phyloP scores from a whole-genome alignment of 2,888 invertebrate species.

The Rhaphigaster nebulosa region DNA sequence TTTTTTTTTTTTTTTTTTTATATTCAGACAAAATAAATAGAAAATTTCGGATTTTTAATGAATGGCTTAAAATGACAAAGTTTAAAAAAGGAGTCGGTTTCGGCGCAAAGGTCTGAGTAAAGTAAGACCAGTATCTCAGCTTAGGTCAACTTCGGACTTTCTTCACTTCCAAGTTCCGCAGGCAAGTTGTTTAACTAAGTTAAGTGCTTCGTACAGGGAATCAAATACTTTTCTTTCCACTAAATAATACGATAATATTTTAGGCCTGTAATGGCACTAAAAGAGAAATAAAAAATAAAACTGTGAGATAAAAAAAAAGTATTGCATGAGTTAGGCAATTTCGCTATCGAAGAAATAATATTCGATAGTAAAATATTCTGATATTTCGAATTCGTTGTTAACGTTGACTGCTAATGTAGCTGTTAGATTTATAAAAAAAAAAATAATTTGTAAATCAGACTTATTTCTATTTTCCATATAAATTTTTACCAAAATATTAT shows the following conservation, averaged over 20 bases:
- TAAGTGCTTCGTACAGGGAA: not conserved
- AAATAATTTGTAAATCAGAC: no score
- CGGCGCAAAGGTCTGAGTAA: not conserved
- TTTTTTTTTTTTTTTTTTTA: not conserved
- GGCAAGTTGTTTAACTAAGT: constrained; percentile 7
- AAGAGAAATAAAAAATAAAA: no score
- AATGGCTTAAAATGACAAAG: not conserved
- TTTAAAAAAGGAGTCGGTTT: not conserved
- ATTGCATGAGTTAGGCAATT: no score
- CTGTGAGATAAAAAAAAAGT: no score
- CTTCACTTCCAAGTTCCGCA: not conserved
- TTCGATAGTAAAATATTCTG: no score
- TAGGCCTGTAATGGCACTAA: not conserved
- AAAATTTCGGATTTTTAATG: not conserved
- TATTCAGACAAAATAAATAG: not conserved
- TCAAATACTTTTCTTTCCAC: not conserved
- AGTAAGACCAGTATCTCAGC: not conserved
- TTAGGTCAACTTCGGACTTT: not conserved
- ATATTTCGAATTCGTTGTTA: no score
- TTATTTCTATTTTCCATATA: no score
- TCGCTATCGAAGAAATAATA: no score
- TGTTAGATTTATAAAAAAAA: no score
- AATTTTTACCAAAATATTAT: no score
- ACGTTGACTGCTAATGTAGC: no score
- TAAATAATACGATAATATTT: not conserved